Conservation (phyloP, 1,140 invertebrate species). For the Drosophila mayri region DNA sequence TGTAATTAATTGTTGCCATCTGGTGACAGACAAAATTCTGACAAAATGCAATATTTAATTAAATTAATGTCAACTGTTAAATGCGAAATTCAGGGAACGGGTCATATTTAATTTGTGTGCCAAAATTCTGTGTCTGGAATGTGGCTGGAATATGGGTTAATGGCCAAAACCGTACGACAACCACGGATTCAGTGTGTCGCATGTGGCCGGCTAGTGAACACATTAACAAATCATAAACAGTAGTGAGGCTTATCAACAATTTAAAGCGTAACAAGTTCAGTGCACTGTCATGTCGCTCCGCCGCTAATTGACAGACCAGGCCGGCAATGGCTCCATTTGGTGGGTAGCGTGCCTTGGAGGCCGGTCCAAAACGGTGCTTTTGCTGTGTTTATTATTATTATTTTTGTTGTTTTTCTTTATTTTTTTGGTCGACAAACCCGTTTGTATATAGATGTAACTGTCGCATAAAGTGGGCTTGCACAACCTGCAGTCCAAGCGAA, state of each 20-base stretch:
- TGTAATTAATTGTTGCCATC: constrained; percentile 8
- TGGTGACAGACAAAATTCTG: background rate
- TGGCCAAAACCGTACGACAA: constrained; percentile 25
- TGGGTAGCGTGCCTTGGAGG: constrained; percentile 49
- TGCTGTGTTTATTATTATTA: constrained; percentile 31
- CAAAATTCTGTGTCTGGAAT: constrained; percentile 7
- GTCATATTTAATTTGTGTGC: constrained; percentile 11
- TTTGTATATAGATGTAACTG: constrained; percentile 70
- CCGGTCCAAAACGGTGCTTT: constrained; percentile 57
- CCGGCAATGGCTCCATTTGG: constrained; percentile 65
- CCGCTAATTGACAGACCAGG: constrained; percentile 69
- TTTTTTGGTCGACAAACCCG: constrained; percentile 48
- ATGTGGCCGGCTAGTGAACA: constrained; percentile 26
- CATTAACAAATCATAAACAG: constrained; percentile 64
- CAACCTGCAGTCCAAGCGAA: constrained; percentile 32
- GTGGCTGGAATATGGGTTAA: constrained; percentile 50
- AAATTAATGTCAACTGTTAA: constrained; percentile 11
- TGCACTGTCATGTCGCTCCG: constrained; percentile 57
- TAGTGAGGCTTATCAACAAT: constrained; percentile 42
- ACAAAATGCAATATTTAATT: constrained; percentile 1
- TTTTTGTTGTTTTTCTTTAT: background rate
- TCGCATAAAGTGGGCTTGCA: constrained; percentile 40
- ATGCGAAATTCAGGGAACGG: background rate
- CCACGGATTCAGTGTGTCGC: constrained; percentile 59
- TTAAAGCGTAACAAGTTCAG: constrained; percentile 68